Conservation (phyloP, 1,140 invertebrate genomes). For the Sipha flava region DNA sequence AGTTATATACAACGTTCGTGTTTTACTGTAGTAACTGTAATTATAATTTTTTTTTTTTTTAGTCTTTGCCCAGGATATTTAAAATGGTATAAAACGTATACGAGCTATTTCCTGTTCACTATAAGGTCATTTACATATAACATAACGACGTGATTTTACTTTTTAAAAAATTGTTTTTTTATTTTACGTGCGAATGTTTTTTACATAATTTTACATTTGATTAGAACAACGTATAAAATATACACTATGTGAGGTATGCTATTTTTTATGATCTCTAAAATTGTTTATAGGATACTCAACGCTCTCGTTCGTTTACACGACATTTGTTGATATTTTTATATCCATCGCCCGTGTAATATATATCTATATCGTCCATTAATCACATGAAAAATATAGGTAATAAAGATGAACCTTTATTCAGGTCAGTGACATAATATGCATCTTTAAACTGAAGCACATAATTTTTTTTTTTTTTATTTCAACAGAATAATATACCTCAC, state of each 20-base stretch:
- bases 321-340: neutral
- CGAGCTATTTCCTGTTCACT: neutral
- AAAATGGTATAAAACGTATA: neutral
- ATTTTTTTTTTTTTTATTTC: too few species aligned
- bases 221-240: too few species aligned
- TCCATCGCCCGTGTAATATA: neutral
- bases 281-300: neutral
- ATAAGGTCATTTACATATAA: neutral
- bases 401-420: too few species aligned
- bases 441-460: too few species aligned
- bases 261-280: neutral
- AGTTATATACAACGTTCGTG: too few species aligned
- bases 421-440: too few species aligned
- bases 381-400: neutral
- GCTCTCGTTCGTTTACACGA: neutral
- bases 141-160: neutral
- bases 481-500: too few species aligned
- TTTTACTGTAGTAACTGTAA: too few species aligned
- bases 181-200: neutral
- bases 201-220: neutral
- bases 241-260: neutral
- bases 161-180: neutral
- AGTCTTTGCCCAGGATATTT: neutral
- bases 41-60: too few species aligned
- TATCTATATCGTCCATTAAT: neutral